Base-by-base conservation (phyloP, 2,888 invertebrate genomes). In the Cosmia trapezina region DNA sequence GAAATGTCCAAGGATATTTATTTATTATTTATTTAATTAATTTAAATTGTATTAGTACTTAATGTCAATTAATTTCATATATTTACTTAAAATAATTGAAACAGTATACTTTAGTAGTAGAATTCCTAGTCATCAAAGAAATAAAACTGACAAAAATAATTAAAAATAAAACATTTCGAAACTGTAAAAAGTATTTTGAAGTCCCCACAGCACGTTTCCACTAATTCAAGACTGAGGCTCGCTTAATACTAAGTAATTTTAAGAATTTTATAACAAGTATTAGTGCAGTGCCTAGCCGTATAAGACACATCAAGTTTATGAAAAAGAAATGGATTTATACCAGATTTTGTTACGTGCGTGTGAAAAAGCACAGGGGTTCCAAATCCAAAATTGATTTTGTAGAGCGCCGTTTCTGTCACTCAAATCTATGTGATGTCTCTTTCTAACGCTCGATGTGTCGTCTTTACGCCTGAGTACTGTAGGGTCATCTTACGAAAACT, bases 151-250 rank as follows among this genome's bases (percentile, higher is more conserved):
- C 3, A 43, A 54, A 33, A 41, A 14, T 7, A 11, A 22, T 61
- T 6, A 2, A 17, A 61, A 12, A 54, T 5, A 19, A 37, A 12
- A 49, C 11, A 22, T 22, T 41, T 17, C 14, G 14, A 33, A n/a
- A 28, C 3, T 2, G 5, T 0, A 53, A 8, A 28, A 37, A 41
- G 9, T 70, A 76, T 64, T 4, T 81, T 82, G 83, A 85, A 84
- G 81, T 91, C 87, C 54, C 88, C 79, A 86, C 86, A 89, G 88
- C 73, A 66, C 60, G 70, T 73, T 77, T 82, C 64, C 56, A 84
- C 67, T 76, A 78, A 85, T 87, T 83, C 81, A 75, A 87, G 85
- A 91, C 89, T 92, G 91, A 92, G 78, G 93, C 93, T 87, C 87
- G 94, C 94, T 94, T 92, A 73, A 75, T 88, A 87, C 83, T 87